Evolutionary conservation across 1,140 invertebrate species (phyloP), one percentile per base, ranked within the genome.

Genomic region (Rhagoletis zephyria): DNA sequence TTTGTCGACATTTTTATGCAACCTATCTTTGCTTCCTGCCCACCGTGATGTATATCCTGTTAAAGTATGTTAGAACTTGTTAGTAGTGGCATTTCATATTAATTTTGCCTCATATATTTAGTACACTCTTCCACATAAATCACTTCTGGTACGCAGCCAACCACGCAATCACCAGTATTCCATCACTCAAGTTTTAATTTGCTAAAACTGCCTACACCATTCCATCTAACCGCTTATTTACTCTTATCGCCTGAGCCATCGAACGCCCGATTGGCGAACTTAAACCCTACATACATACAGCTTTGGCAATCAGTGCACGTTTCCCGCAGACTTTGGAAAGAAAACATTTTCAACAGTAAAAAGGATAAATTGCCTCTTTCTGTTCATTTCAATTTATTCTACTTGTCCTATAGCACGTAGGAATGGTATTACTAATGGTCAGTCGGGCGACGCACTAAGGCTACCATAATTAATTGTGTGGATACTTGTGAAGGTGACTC

Each of bases 101-200:
- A 56, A 56, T 56, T 56, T 56, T 56, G 51, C 51, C 10, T 1
- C 51, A 56, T 56, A 10, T 5, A n/a, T n/a, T n/a, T n/a, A 5
- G 10, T 3, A 56, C 51, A 42, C 67, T 42, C 42, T 48, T 74
- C 67, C 40, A 40, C 19, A 40, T 30, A 40, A 14, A 14, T 70
- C 42, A 3, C 12, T 30, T 70, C 5, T 74, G 45, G 12, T 74
- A 30, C 30, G 30, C 30, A 30, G 40, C 30, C 40, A 67, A 65
- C 4, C n/a, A 67, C 10, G 12, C 64, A 10, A 40, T 4, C 67
- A 48, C 16, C 67, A 74, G 4, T 74, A 48, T 74, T 16, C 12
- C 67, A 74, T 16, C 42, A 74, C 40, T 74, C 42, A 74, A 74
- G 67, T 74, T 74, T 74, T 74, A 74, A 74, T 74, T 74, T 74